phyloP scores from a whole-genome alignment of 2,888 invertebrate species.

The Mystacides longicornis region DNA sequence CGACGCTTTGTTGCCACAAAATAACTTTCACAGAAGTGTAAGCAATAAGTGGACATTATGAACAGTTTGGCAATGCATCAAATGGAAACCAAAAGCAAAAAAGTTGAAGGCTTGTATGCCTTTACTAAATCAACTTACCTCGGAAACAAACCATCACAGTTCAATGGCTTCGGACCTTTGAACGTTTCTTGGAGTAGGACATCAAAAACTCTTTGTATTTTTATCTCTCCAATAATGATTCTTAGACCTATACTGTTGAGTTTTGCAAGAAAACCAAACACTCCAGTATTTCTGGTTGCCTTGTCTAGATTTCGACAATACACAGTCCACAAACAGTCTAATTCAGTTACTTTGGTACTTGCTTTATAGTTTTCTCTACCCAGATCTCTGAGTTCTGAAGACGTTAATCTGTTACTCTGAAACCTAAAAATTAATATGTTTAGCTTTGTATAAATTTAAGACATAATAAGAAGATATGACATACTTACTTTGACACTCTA shows the following conservation, averaged over 20 bases:
- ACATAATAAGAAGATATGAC: neutral
- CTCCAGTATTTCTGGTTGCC: slow-evolving; percentile 44
- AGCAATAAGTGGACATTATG: too few relatives aligned
- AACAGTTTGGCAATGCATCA: neutral
- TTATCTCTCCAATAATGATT: slow-evolving; percentile 45
- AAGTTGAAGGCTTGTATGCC: too few relatives aligned
- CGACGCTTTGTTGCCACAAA: too few relatives aligned
- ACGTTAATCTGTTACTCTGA: neutral
- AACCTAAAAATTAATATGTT: neutral
- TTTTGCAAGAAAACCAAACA: slow-evolving; percentile 52
- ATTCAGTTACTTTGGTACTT: slow-evolving; percentile 32
- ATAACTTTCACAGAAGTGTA: too few relatives aligned
- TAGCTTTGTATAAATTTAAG: neutral
- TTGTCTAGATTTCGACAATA: slow-evolving; percentile 51
- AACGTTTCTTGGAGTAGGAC: slow-evolving; percentile 44
- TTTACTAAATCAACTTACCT: slow-evolving; percentile 34
- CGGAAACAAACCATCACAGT: slow-evolving; percentile 46
- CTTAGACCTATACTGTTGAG: slow-evolving; percentile 51
- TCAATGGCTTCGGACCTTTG: slow-evolving; percentile 42
- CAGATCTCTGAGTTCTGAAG: too few relatives aligned
- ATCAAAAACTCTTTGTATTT: slow-evolving; percentile 43
- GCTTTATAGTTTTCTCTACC: neutral
- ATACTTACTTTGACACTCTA: slow-evolving; percentile 42
- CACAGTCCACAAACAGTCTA: slow-evolving; percentile 53
- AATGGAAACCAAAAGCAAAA: neutral